Evolutionary conservation across 2,797 vertebrate species (phyloP), one percentile per base, ranked within the genome.

Genomic region (Rallus crepitans): DNA sequence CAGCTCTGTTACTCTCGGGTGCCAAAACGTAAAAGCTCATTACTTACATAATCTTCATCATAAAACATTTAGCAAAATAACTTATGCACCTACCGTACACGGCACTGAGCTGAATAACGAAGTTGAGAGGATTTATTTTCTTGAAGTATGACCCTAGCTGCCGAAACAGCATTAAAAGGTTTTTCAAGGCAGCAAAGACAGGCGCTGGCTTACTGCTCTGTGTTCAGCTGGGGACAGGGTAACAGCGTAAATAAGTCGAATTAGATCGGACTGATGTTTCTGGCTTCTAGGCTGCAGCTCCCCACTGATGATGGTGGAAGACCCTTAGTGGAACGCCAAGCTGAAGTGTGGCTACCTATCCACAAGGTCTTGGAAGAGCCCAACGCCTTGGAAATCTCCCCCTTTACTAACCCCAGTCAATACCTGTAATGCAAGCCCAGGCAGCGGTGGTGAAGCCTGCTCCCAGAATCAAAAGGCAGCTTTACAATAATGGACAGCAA

Each of bases 31-130:
- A 72, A 86, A 94, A 95, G 72, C 70, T 85, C 86, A 90, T 94
- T 96, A 82, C 64, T 92, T 94, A 83, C 66, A 87, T 81, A 95
- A 94, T 93, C 73, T 23, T 78, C 80, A 87, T 33, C 71, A 88
- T 70, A 87, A 95, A 97, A 92, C 83, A 95, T 68, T 90, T 78
- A 96, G 87, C 93, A 45, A 96, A 96, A 86, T 71, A 94, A 94
- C 70, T 96, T 79, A 63, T 11, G 70, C 77, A 92, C 66, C 69
- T 80, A 77, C 76, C 33, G 82, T 53, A 95, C 77, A 61, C 65
- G 68, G 94, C 57, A 82, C 1, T 72, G 84, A 94, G 90, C 66
- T 90, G 73, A 92, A 91, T 71, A 94, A 94, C 86, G 78, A 88
- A 94, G 83, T n/a, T 35, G 59, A 89, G 72, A 95, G 82, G 77